phyloP scores from a whole-genome alignment of 2,113 vertebrate species.

The Ranitomeya variabilis region DNA sequence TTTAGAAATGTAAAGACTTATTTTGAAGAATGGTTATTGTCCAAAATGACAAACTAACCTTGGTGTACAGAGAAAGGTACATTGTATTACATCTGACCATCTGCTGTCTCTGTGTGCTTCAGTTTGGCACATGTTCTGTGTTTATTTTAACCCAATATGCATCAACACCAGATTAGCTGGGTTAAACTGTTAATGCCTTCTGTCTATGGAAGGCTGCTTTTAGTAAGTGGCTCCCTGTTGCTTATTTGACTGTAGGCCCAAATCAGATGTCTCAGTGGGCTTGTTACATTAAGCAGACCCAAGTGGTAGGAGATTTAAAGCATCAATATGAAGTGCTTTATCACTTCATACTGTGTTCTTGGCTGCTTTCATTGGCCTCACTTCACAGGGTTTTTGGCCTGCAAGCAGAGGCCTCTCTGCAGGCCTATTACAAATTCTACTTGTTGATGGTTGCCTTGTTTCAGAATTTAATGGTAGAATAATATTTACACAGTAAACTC shows the following conservation, averaged over 20 bases:
- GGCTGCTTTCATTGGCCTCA: conserved; percentile 71
- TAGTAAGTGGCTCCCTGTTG: conserved; percentile 76
- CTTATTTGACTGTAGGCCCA: conserved; percentile 73
- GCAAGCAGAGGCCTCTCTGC: conserved; percentile 66
- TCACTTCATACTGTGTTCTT: conserved; percentile 76
- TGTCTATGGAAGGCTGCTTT: conserved; percentile 68
- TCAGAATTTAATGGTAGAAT: conserved; percentile 76
- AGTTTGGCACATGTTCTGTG: conserved; percentile 47
- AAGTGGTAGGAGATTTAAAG: conserved; percentile 77
- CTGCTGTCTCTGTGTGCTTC: conserved; percentile 35
- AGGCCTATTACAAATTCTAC: conserved; percentile 67
- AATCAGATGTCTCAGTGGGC: conserved; percentile 72
- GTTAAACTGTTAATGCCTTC: conserved; percentile 66
- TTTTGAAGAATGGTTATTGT: conserved; percentile 31
- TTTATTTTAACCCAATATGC: neutral
- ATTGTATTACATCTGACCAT: conserved; percentile 15
- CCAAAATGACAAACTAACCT: conserved; percentile 65
- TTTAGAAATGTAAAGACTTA: neutral
- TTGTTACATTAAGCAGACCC: conserved; percentile 79
- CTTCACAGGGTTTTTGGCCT: conserved; percentile 66
- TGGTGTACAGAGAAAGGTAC: conserved; percentile 12
- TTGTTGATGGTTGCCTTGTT: conserved; percentile 72
- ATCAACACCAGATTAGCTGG: conserved; percentile 57
- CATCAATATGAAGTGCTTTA: conserved; percentile 76
- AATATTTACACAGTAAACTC: conserved; percentile 79